Evolutionary conservation across 2,888 invertebrate genomes (phyloP).

Genomic region (Ametastegia equiseti): DNA sequence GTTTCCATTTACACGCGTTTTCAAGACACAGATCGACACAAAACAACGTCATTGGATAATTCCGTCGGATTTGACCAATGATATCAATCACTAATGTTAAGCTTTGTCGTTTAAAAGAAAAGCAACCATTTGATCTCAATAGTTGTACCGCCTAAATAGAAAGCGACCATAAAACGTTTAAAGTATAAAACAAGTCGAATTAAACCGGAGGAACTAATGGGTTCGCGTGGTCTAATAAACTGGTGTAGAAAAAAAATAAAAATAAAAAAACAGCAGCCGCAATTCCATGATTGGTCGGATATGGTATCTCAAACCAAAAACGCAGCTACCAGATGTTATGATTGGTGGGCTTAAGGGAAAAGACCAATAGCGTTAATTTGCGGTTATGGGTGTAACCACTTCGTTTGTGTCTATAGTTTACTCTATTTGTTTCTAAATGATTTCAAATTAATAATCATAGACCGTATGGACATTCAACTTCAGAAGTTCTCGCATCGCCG

Average conservation of each 20-base stretch:
- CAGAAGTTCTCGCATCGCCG: background rate
- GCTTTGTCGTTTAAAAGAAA: too few relatives aligned
- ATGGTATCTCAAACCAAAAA: too few relatives aligned
- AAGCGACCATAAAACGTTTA: too few relatives aligned
- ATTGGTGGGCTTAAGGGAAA: background rate
- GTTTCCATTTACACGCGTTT: too few relatives aligned
- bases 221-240: too few relatives aligned
- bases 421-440: background rate
- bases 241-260: too few relatives aligned
- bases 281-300: too few relatives aligned
- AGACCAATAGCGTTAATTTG: background rate
- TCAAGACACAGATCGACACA: background rate
- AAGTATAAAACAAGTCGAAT: too few relatives aligned
- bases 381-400: background rate
- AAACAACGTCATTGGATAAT: background rate
- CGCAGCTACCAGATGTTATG: too few relatives aligned
- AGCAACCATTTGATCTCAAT: too few relatives aligned
- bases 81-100: background rate
- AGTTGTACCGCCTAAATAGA: background rate
- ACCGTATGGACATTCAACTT: background rate
- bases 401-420: background rate
- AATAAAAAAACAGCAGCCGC: too few relatives aligned
- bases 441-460: background rate
- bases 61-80: background rate
- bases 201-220: too few relatives aligned